Percentiles rank a stretch among this genome's conserved stretches.
These are phyloP conservation scores for Crotalus tigris DNA, from an alignment of 2,113 vertebrate genomes.

Conservation along the genomic window DNA sequence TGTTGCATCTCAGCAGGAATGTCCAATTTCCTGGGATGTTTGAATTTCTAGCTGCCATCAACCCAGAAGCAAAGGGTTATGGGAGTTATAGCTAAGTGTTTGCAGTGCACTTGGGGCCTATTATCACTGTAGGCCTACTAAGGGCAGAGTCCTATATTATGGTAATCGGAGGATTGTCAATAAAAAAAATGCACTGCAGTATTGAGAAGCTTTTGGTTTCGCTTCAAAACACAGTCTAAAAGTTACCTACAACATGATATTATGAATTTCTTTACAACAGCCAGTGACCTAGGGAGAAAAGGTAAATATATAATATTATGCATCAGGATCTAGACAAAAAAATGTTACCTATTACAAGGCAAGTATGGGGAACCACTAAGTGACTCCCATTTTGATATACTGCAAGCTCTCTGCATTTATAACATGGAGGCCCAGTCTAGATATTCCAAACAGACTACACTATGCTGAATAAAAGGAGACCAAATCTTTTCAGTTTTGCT, in stretches of 20 bases:
- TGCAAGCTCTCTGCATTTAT: not conserved
- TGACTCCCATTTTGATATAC: not conserved
- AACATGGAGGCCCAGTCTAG: not conserved
- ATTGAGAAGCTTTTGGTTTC: not conserved
- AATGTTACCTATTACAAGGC: not conserved
- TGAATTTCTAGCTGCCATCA: not conserved
- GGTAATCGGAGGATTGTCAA: not conserved
- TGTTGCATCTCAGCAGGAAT: not conserved
- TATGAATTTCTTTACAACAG: not conserved
- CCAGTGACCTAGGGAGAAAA: not conserved
- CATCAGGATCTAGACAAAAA: not conserved
- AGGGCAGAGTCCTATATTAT: not conserved
- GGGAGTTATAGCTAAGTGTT: not conserved
- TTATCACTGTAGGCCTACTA: not conserved
- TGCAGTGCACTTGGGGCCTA: not conserved
- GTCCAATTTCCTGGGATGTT: not conserved
- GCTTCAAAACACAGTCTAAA: not conserved
- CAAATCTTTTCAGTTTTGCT: not conserved
- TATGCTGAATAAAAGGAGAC: not conserved
- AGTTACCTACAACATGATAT: not conserved
- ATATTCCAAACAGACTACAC: not conserved
- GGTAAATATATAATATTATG: not conserved
- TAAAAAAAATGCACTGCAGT: not conserved
- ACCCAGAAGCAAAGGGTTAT: not conserved
- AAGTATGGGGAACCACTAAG: not conserved